Conservation (phyloP, 2,797 vertebrate species). For the Crotalus adamanteus region DNA sequence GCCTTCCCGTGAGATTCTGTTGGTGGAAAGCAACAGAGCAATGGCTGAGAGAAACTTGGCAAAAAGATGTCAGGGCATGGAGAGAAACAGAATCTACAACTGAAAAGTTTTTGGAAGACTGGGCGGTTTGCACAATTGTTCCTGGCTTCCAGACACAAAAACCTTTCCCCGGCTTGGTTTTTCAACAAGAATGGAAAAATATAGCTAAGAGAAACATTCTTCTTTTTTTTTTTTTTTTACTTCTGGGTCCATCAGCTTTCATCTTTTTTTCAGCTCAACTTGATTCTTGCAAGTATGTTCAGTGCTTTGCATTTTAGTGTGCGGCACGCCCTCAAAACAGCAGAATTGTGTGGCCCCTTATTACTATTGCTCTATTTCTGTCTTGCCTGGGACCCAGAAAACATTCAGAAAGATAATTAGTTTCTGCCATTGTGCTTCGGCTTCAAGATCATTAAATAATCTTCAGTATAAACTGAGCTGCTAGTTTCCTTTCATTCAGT, state of each 20-base stretch:
- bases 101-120: conserved; percentile 70
- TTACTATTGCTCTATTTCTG: conserved; percentile 34
- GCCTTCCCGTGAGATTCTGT: conserved; percentile 55
- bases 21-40: conserved; percentile 64
- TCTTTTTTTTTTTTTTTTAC: neutral
- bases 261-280: neutral
- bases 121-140: conserved; percentile 68
- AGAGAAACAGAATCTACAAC: conserved; percentile 66
- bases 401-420: conserved; percentile 15
- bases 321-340: neutral
- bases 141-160: conserved; percentile 62
- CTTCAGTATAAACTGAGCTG: conserved; percentile 70
- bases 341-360: conserved; percentile 12
- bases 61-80: conserved; percentile 59
- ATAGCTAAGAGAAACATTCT: conserved; percentile 66
- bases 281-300: conserved; percentile 6
- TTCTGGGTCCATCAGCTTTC: conserved; percentile 42
- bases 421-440: conserved; percentile 65
- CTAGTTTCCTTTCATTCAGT: conserved; percentile 78
- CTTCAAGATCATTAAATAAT: conserved; percentile 70
- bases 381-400: conserved; percentile 40
- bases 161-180: conserved; percentile 70
- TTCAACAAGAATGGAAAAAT: conserved; percentile 74
- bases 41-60: conserved; percentile 68
- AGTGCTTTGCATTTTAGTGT: conserved; percentile 36